Percentiles rank a stretch among this genome's conserved stretches.
These are phyloP conservation scores for Poecilobothrus nobilitatus DNA, from an alignment of 2,888 invertebrate genomes.

Conservation along the genomic window DNA sequence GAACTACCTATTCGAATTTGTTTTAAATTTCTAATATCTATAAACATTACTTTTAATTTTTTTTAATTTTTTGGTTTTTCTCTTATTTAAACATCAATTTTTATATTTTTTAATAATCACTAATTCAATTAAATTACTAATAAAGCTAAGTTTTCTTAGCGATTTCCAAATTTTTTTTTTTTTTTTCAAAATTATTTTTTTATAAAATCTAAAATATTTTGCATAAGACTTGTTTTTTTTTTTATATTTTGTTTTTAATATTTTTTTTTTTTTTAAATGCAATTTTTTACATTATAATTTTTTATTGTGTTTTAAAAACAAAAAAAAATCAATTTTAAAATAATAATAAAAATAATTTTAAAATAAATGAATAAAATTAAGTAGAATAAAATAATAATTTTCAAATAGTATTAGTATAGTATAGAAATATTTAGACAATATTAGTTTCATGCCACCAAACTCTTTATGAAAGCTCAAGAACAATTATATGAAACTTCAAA, in stretches of 20 bases:
- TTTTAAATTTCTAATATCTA: background rate
- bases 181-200: background rate
- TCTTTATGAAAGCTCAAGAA: too few species aligned
- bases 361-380: too few species aligned
- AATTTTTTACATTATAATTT: background rate
- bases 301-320: background rate
- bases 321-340: too few species aligned
- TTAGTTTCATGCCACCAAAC: too few species aligned
- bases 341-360: too few species aligned
- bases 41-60: background rate
- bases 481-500: too few species aligned
- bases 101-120: background rate
- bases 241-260: background rate
- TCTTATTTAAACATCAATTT: background rate
- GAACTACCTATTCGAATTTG: background rate
- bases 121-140: background rate
- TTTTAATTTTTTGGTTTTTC: background rate
- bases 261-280: background rate
- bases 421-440: too few species aligned
- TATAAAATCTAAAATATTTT: conserved; percentile 1
- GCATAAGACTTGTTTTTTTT: background rate
- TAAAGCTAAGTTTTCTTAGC: conserved; percentile 6
- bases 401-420: too few species aligned
- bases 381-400: too few species aligned
- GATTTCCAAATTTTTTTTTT: background rate